Base-by-base conservation (phyloP, 2,113 vertebrate species). In the Condylura cristata region DNA sequence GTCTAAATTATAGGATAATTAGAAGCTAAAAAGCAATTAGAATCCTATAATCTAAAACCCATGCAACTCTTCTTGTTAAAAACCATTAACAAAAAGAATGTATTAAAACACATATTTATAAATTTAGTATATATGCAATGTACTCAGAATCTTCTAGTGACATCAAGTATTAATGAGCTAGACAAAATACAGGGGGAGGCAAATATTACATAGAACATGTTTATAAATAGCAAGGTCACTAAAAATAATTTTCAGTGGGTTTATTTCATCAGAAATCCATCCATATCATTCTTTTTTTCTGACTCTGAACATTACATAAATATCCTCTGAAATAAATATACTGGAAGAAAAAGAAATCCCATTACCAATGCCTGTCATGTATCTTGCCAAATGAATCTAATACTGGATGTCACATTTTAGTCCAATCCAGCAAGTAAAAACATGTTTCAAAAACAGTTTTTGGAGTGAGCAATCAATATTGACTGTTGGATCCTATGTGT, bases 371-470 rank as follows among this genome's bases (percentile, higher is more conserved):
- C 60, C 70, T 95, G 80, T 48, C 58, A 82, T 4, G 13, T 95
- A 90, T 86, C 81, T 76, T 80, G 88, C 41, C 80, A 85, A 91
- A 87, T 72, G 68, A 20, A 83, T 85, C 80, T 66, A 91, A 79
- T 88, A 92, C 39, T 85, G 83, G 80, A 86, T 90, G 92, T 86
- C 70, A 48, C 48, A 72, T 88, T 93, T 66, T 13, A 74, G 79
- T 41, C n/a, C 68, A 60, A 93, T 34, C 18, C 86, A 96, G 93
- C 18, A 4, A 56, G 91, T 34, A 95, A 81, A 53, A 96, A 92
- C 82, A 79, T 86, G 96, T 90, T 95, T 96, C 95, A 97, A 90
- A 96, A 96, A 89, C 34, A 91, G 63, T 94, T 83, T 83, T 93
- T 66, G 70, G 68, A 95, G 71, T 85, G 51, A 96, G 74, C 56